Base-by-base conservation (phyloP, 2,888 invertebrate species). In the Synanthedon myopaeformis region DNA sequence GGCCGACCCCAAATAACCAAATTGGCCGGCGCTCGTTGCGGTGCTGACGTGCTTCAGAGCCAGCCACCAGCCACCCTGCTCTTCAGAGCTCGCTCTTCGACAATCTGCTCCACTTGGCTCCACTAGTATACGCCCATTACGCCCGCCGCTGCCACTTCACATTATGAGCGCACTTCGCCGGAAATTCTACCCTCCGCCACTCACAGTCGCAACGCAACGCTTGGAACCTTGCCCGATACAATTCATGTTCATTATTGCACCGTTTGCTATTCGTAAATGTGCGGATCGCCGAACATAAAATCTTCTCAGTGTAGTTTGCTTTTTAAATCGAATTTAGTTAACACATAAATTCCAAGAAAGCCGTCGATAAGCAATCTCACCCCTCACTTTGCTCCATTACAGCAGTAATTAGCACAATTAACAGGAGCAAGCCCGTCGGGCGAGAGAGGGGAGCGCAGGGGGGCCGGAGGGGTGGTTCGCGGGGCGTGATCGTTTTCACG, bases 371-470 rank as follows among this genome's bases (percentile, higher is more conserved):
- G 84, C 84, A 85, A 86, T 85, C 84, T 83, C 77, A 72, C 77
- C 72, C 74, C 77, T 74, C 76, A 79, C 81, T 76, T 79, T 77
- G 81, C 80, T 83, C 86, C 79, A 83, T 88, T 88, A 88, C 84
- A 81, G 81, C 77, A 82, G 87, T 88, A 88, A 88, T 89, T 89
- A 88, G 88, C 81, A 76, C 88, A 88, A 88, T 89, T 88, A 88
- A 86, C 88, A 79, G 82, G 70, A 73, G 72, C 69, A 67, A 70
- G 70, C 64, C 69, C 55, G 58, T 59, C 61, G 64, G 68, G 68
- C 58, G 58, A 55, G 60, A 56, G 58, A 61, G 61, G 61, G 55
- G 59, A 58, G 59, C 61, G 53, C 59, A 55, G 58, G 57, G 58
- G 56, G 58, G 55, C 66, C 63, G 65, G 35, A 35, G 35, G 35